Base-by-base conservation (phyloP, 2,797 vertebrate species). In the Erpetoichthys calabaricus region DNA sequence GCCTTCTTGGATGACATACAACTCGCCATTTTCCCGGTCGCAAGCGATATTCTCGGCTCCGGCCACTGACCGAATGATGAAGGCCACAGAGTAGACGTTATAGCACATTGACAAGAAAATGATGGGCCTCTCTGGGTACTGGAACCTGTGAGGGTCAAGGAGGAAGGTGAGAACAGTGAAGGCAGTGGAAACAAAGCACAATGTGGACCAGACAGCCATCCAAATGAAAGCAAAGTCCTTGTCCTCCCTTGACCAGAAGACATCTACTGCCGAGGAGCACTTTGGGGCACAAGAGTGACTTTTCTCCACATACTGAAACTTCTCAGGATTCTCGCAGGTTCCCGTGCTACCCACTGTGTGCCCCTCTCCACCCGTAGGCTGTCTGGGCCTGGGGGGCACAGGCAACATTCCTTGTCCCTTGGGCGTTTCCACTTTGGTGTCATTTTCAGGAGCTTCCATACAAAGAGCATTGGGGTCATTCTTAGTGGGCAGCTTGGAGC, bases 91-190 rank as follows among this genome's bases (percentile, higher is more conserved):
- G 80, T 99, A 97, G 58, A 97, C 88, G 0, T 95, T 98, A 81
- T 98, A 98, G 75, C 96, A 99, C 93, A 98, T 96, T 63, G 91
- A 94, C 60, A 99, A 91, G 79, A 99, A 99, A 78, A 98, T 94
- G 73, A 99, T 97, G 71, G 96, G 96, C 46, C 94, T 80, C 81
- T 99, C 96, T 0, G 96, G 96, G 72, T 99, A 99, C 75, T 95
- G 95, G 79, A 99, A 99, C 59, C 96, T 91, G 62, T 91, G 91
- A 0, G 95, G 93, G 68, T 99, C 92, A 7, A 98, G 84, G 56
- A 98, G 85, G 75, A 99, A 99, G 68, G 96, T 99, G 59, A 99
- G 86, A 7, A 97, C 94, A 0, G 96, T 98, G 81, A 99, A 99
- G 56, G 96, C 90, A 0, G 94, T 99, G 70, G 96, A 99, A 67